A percentile compares a stretch with the other conserved stretches of the same genome.
These are phyloP conservation scores for Plecotus auritus DNA, from an alignment of 2,113 vertebrate genomes.

Conservation along the genomic window DNA sequence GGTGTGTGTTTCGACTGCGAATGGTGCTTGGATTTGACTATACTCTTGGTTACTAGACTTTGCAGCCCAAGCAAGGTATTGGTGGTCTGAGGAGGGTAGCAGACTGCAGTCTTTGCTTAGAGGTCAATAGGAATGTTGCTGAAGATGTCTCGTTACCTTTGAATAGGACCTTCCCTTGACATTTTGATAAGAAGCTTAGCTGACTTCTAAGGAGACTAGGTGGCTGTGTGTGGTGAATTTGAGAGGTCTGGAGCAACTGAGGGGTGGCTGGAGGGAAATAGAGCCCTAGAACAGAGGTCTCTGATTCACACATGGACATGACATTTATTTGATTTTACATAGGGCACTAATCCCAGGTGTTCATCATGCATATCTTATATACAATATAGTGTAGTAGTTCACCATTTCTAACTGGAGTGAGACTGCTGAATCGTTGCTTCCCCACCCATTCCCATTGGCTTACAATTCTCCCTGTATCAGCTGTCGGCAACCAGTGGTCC, in stretches of 20 bases:
- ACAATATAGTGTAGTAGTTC: background rate
- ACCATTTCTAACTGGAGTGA: background rate
- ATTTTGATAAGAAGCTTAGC: background rate
- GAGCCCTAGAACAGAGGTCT: background rate
- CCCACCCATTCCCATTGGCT: background rate
- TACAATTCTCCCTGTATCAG: background rate
- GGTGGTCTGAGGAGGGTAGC: background rate
- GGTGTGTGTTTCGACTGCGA: background rate
- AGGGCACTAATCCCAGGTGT: background rate
- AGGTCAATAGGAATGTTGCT: background rate
- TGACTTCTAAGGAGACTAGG: background rate
- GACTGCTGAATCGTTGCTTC: background rate
- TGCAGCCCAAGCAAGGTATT: background rate
- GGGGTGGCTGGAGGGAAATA: accelerated
- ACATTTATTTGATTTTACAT: background rate
- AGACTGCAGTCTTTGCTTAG: background rate
- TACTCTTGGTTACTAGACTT: background rate
- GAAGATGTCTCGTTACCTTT: background rate
- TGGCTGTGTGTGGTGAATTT: background rate
- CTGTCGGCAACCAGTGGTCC: no score
- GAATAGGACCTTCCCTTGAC: background rate
- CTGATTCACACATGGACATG: background rate
- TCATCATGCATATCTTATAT: background rate
- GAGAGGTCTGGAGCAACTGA: background rate
- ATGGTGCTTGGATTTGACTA: background rate